These are phyloP conservation scores for Gymnothorax reevesii DNA, from an alignment of 2,797 vertebrate genomes.

Conservation along the genomic window DNA sequence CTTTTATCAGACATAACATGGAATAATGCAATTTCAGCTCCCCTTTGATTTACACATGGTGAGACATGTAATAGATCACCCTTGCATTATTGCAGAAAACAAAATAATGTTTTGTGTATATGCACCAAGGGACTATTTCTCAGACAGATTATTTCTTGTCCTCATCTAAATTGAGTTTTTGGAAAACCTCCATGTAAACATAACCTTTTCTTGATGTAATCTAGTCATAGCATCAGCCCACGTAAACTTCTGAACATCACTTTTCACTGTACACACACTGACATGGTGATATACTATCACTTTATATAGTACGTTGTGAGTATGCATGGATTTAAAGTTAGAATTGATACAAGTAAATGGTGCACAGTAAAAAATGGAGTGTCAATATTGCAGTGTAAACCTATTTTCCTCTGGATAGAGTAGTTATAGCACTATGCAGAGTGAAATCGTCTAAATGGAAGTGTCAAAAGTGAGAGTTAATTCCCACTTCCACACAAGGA, in stretches of 20 bases:
- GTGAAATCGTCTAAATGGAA: too few species aligned
- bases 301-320: neutral
- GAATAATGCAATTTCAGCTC: neutral
- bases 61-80: neutral
- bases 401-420: too few species aligned
- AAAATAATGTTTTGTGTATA: neutral
- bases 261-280: neutral
- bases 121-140: neutral
- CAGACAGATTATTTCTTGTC: too few species aligned
- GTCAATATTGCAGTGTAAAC: too few species aligned
- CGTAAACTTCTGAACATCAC: neutral
- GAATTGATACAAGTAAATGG: too few species aligned
- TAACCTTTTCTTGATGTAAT: too few species aligned
- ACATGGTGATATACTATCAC: neutral
- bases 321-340: neutral
- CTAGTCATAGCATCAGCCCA: neutral
- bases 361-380: too few species aligned
- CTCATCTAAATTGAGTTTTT: too few species aligned
- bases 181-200: too few species aligned
- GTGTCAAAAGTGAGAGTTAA: too few species aligned
- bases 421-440: too few species aligned
- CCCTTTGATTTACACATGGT: neutral
- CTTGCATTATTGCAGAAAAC: neutral
- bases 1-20: neutral
- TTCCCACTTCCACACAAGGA: too few species aligned